Evolutionary conservation across 1,140 invertebrate species (phyloP).

Genomic region (Ephestia elutella): DNA sequence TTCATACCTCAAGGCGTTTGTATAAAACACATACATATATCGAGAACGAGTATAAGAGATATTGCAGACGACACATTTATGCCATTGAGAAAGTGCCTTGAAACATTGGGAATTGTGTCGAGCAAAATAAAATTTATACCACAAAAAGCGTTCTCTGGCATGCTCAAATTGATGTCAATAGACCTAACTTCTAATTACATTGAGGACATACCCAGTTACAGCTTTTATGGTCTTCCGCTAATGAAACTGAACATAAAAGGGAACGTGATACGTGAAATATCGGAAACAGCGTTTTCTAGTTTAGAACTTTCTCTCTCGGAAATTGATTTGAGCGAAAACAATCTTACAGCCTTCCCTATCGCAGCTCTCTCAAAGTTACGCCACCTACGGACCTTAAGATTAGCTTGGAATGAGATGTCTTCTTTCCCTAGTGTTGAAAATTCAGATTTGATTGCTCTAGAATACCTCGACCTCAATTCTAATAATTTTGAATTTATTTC

Average conservation of each 20-base stretch:
- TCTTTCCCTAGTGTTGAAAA: slow-evolving; percentile 81
- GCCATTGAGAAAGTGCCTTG: slow-evolving; percentile 82
- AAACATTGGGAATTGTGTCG: slow-evolving; percentile 87
- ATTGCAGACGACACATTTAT: slow-evolving; percentile 84
- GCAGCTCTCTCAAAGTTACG: slow-evolving; percentile 83
- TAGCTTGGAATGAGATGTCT: slow-evolving; percentile 86
- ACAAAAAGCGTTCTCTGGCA: slow-evolving; percentile 83
- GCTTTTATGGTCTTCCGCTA: slow-evolving; percentile 88
- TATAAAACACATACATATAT: slow-evolving; percentile 87
- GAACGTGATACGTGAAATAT: slow-evolving; percentile 85
- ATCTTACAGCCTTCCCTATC: slow-evolving; percentile 87
- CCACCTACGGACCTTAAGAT: slow-evolving; percentile 80
- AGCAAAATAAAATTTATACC: slow-evolving; percentile 87
- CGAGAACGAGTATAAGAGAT: slow-evolving; percentile 85
- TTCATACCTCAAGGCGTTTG: slow-evolving; percentile 76
- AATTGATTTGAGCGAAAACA: slow-evolving; percentile 90
- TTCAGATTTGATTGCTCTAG: slow-evolving; percentile 81
- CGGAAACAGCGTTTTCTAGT: slow-evolving; percentile 89
- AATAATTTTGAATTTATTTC: slow-evolving; percentile 89
- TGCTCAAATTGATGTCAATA: slow-evolving; percentile 82
- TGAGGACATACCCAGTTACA: slow-evolving; percentile 86
- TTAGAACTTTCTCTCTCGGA: slow-evolving; percentile 86
- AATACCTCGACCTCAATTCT: slow-evolving; percentile 89
- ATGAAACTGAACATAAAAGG: slow-evolving; percentile 89
- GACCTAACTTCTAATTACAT: slow-evolving; percentile 92